Base-by-base conservation (phyloP, 2,113 vertebrate species). In the human (Homo sapiens) region DNA sequence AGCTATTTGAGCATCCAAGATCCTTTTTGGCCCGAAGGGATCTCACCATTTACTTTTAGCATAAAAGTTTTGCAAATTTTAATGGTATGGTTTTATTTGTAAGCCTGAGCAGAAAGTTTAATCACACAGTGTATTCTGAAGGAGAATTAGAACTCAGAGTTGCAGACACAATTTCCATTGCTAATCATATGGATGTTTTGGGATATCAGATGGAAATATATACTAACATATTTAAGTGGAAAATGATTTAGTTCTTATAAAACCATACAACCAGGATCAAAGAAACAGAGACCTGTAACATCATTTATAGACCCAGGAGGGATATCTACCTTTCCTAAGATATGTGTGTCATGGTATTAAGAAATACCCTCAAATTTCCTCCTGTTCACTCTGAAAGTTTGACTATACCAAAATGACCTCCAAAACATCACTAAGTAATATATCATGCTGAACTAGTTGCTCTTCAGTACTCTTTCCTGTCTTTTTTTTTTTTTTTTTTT, bases 391-490 rank as follows among this genome's bases (percentile, higher is more conserved):
- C n/a, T 10, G 66, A 79, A 97, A 88, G 89, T 64, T 96, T 96
- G 90, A 86, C 73, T 97, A 90, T 97, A 90, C 88, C 97, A 91
- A 96, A 98, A 96, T 72, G 85, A 95, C 89, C 11, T 4, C 93
- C 91, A 91, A n/a, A 95, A 64, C 55, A 90, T 45, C 61, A 18
- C 6, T 59, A 3, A 23, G 17, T 35, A 52, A 20, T 30, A 30
- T 43, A 92, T 45, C 73, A 86, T 97, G 89, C 93, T 88, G 87
- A 96, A 94, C 93, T 94, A 93, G 95, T 98, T 98, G 95, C 92
- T 96, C 98, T 94, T 45, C 87, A 81, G 38, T 98, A 98, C 82
- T 98, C 95, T 98, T 99, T 99, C 98, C 88, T 76, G 81, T 98
- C 92, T 97, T 98, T 91, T 43, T 57, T 64, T 55, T 18, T 97